Evolutionary conservation across 2,888 invertebrate genomes (phyloP).

Genomic region (Neoscelio sp.): DNA sequence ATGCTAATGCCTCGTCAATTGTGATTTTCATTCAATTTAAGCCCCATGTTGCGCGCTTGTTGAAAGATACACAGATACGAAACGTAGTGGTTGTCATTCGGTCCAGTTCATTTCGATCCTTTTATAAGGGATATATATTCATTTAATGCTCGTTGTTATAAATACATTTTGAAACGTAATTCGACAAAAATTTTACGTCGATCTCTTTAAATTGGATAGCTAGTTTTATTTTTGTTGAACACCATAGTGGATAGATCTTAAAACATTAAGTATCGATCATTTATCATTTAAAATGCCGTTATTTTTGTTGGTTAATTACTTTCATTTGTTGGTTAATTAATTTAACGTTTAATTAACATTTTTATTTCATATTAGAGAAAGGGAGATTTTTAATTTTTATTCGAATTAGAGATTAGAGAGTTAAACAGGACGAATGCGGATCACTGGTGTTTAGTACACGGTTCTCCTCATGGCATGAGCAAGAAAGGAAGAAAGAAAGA

Average conservation of each 20-base stretch:
- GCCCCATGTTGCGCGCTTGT: conserved; percentile 75
- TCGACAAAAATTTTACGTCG: too few relatives aligned
- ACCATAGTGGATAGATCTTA: too few relatives aligned
- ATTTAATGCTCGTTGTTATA: not conserved
- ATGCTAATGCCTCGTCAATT: conserved; percentile 77
- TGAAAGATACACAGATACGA: conserved; percentile 74
- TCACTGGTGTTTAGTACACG: conserved; percentile 72
- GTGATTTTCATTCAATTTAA: conserved; percentile 78
- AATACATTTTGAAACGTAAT: not conserved
- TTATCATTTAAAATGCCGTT: too few relatives aligned
- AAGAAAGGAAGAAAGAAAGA: conserved; percentile 59
- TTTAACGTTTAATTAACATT: too few relatives aligned
- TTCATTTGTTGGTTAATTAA: too few relatives aligned
- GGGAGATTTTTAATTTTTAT: too few relatives aligned
- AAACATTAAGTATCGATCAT: too few relatives aligned
- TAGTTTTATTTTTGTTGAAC: too few relatives aligned
- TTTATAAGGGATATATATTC: too few relatives aligned
- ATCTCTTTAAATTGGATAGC: too few relatives aligned
- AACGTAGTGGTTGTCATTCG: conserved; percentile 73
- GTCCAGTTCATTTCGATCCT: conserved; percentile 16
- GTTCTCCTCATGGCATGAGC: conserved; percentile 63
- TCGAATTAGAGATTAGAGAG: conserved; percentile 41
- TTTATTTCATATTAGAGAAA: not conserved
- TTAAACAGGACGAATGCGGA: conserved; percentile 70
- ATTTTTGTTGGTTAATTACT: too few relatives aligned